phyloP scores from a whole-genome alignment of 2,888 invertebrate genomes.

The Caenorhabditis plicata region DNA sequence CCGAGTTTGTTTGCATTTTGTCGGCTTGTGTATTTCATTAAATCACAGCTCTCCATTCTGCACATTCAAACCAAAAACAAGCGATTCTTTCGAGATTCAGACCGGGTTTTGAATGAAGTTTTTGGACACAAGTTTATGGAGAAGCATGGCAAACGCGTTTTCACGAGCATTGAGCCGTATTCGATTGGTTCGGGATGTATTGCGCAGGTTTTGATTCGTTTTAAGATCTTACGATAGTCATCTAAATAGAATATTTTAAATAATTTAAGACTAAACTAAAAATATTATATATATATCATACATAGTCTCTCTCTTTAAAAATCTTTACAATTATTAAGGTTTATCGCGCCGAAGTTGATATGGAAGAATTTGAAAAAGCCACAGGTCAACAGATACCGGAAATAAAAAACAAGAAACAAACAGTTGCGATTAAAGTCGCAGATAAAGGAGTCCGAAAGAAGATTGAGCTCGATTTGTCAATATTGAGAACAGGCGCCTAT shows the following conservation, averaged over 20 bases:
- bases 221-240: constrained; percentile 31
- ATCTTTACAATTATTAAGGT: constrained; percentile 52
- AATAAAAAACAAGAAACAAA: constrained; percentile 28
- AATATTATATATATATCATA: too few relatives aligned
- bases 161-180: constrained; percentile 65
- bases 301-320: not conserved
- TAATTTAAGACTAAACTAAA: too few relatives aligned
- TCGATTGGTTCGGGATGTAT: constrained; percentile 71
- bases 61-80: constrained; percentile 51
- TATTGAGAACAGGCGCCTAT: constrained; percentile 55
- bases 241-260: not conserved
- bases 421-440: constrained; percentile 61
- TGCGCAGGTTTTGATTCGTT: too few relatives aligned
- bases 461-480: constrained; percentile 67
- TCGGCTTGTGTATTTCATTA: not conserved
- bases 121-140: constrained; percentile 42
- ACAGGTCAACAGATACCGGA: constrained; percentile 28
- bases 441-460: constrained; percentile 67
- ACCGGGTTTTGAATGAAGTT: constrained; percentile 33
- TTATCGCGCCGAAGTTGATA: constrained; percentile 58
- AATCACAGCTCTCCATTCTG: constrained; percentile 44
- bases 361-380: constrained; percentile 38
- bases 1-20: constrained; percentile 26
- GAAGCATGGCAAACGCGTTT: constrained; percentile 46
- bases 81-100: constrained; percentile 43